These are phyloP conservation scores for Myxocyprinus asiaticus DNA, from an alignment of 2,113 vertebrate species.

Conservation along the genomic window DNA sequence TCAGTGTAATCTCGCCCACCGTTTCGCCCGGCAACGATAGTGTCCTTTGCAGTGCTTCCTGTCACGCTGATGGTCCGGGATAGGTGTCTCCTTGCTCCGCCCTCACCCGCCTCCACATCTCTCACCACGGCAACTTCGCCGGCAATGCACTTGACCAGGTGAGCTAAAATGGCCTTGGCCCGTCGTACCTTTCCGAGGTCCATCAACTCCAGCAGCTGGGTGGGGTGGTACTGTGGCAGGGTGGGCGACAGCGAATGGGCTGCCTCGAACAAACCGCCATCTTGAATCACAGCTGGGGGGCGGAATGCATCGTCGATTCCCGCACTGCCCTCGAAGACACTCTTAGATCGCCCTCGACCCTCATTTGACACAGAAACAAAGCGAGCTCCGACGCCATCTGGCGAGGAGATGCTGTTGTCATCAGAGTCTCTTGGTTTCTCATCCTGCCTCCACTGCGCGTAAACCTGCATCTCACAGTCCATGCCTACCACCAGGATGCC, in stretches of 20 bases:
- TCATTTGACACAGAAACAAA: constrained; percentile 67
- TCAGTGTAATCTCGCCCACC: constrained; percentile 95
- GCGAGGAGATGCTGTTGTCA: constrained; percentile 66
- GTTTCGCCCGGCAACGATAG: constrained; percentile 92
- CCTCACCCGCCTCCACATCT: constrained; percentile 89
- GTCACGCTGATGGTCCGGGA: constrained; percentile 97
- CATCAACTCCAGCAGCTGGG: constrained; percentile 94
- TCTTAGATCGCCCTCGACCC: constrained; percentile 78
- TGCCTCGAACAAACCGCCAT: constrained; percentile 95
- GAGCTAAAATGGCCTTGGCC: constrained; percentile 95
- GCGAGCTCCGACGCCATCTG: constrained; percentile 72
- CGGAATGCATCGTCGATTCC: constrained; percentile 87
- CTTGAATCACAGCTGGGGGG: constrained; percentile 89
- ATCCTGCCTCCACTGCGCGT: constrained; percentile 94
- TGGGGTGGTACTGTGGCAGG: constrained; percentile 96
- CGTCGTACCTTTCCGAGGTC: constrained; percentile 93
- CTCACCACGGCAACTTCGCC: constrained; percentile 95
- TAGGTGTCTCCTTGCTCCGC: constrained; percentile 87
- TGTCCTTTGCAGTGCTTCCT: constrained; percentile 96
- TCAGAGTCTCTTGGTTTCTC: constrained; percentile 81
- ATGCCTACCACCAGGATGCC: constrained; percentile 97
- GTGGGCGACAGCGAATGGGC: constrained; percentile 95
- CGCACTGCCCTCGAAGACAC: constrained; percentile 82
- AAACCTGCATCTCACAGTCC: constrained; percentile 99
- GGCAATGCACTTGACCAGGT: constrained; percentile 97